Evolutionary conservation across 2,888 invertebrate species (phyloP).

Genomic region (Tenodera sinensis): DNA sequence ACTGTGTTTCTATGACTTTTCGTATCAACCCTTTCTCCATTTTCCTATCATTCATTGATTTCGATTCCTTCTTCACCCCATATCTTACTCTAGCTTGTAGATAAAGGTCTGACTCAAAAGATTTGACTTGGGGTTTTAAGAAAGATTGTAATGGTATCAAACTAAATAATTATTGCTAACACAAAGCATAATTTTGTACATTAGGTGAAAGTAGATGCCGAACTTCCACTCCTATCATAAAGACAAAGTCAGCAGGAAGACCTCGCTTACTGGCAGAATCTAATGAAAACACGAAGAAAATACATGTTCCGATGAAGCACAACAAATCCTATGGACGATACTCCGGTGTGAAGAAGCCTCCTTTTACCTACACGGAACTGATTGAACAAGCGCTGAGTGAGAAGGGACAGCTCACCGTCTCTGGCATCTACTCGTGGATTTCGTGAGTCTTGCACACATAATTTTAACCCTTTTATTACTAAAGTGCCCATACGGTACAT

Average conservation of each 20-base stretch:
- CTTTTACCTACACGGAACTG: slow-evolving; percentile 86
- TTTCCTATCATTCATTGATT: too few relatives aligned
- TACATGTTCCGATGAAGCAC: not conserved
- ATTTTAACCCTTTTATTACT: not conserved
- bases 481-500: too few relatives aligned
- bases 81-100: too few relatives aligned
- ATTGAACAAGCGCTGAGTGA: slow-evolving; percentile 84
- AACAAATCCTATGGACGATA: not conserved
- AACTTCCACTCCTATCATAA: not conserved
- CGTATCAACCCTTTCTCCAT: too few relatives aligned
- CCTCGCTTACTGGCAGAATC: not conserved
- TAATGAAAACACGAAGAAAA: not conserved
- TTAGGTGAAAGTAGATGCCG: not conserved
- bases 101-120: too few relatives aligned
- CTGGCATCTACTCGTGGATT: slow-evolving; percentile 90
- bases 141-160: too few relatives aligned
- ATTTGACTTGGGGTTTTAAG: too few relatives aligned
- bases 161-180: too few relatives aligned
- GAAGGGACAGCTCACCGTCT: slow-evolving; percentile 82
- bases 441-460: slow-evolving; percentile 67
- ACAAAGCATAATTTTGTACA: not conserved
- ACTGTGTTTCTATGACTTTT: too few relatives aligned
- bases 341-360: slow-evolving; percentile 69
- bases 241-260: not conserved
- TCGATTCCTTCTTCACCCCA: too few relatives aligned